Evolutionary conservation across 2,888 invertebrate species (phyloP), one percentile per base, ranked within the genome.

Genomic region (Drosophila robusta): DNA sequence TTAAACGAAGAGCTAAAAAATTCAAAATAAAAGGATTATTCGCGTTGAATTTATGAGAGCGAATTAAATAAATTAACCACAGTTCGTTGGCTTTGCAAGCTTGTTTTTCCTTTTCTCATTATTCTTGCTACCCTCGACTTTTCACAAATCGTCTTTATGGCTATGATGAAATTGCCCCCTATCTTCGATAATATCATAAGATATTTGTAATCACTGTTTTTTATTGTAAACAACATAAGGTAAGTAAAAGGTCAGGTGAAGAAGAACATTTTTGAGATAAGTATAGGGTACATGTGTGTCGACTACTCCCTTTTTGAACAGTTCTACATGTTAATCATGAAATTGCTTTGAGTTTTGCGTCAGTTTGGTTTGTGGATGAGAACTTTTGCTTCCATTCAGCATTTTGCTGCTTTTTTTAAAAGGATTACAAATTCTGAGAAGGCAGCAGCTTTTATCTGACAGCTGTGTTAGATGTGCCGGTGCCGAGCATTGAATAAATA

Each of bases 1-100:
- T 47, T 52, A 44, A 36, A 22, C 22, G 41, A 61, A 36, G 7
- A 45, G 7, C 47, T 16, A 47, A 52, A 38, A 18, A 9, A 14
- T 12, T 32, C 44, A 12, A 44, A 46, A 45, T 46, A 41, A 66
- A 77, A 66, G 58, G 51, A 38, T 71, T 66, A 60, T 36, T 56
- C 11, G 22, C 58, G 49, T 56, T 58, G 16, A 41, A 61, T 39
- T 70, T 42, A 56, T 47, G 22, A 55, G 22, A 38, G 24, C 24
- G 9, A 18, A 41, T 41, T 60, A 52, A 65, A 65, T 57, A 58
- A 70, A 58, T 58, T 51, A 65, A 26, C 8, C 49, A 36, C 44
- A 46, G 14, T 45, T 54, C 52, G 29, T 12, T 44, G 11, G 12
- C 11, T 51, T 44, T 22, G 29, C 6, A 32, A 5, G 7, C 9